phyloP scores from a whole-genome alignment of 2,888 invertebrate species.

The Julus scandinavius region DNA sequence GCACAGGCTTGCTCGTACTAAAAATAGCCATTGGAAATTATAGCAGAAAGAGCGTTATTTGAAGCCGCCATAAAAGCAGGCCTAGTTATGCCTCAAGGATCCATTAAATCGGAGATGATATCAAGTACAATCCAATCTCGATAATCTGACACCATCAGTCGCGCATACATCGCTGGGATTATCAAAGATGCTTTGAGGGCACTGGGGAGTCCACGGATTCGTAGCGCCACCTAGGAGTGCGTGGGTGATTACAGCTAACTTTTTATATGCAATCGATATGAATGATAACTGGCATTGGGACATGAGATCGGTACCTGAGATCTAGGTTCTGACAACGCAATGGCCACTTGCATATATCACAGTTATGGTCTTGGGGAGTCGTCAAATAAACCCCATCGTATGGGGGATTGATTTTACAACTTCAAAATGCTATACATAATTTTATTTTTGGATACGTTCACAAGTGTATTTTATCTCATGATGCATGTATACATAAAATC shows the following conservation, averaged over 20 bases:
- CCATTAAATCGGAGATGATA: slow-evolving; percentile 38
- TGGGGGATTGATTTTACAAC: no score
- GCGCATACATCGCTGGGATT: slow-evolving; percentile 20
- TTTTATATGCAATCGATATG: slow-evolving; percentile 14
- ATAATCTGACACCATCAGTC: slow-evolving; percentile 42
- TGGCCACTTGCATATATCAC: no score
- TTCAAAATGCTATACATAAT: no score
- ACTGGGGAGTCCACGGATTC: background rate
- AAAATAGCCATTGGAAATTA: slow-evolving; percentile 21
- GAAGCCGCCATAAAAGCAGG: slow-evolving; percentile 20
- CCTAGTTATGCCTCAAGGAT: slow-evolving; percentile 30
- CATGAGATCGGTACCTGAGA: background rate
- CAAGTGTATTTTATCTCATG: no score
- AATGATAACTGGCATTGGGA: background rate
- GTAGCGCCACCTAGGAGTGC: background rate
- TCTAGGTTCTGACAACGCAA: background rate
- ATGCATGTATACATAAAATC: no score
- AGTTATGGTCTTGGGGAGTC: no score
- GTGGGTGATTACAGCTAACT: background rate
- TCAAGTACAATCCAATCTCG: slow-evolving; percentile 39
- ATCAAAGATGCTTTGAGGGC: slow-evolving; percentile 24
- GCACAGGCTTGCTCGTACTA: background rate
- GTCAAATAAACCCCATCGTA: no score
- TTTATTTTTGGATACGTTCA: no score
- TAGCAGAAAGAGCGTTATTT: background rate